phyloP scores from a whole-genome alignment of 1,140 invertebrate genomes.

The Drosophila erecta region DNA sequence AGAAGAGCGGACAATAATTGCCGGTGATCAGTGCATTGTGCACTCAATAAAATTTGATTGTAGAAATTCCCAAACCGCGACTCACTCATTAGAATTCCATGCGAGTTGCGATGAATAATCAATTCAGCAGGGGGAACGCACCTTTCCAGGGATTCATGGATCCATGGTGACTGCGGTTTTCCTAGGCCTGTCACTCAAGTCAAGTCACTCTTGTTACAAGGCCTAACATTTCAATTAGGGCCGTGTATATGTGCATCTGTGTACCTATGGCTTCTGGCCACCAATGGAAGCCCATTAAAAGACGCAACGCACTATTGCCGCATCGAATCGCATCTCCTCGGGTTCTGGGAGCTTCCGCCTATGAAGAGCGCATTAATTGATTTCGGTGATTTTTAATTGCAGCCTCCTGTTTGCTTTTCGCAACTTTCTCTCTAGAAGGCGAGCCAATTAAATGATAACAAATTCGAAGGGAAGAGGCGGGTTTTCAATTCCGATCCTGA shows the following conservation, averaged over 20 bases:
- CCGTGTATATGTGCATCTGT: slow-evolving; percentile 18
- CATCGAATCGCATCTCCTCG: slow-evolving; percentile 26
- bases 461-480: slow-evolving; percentile 53
- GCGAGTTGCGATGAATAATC: slow-evolving; percentile 4
- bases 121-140: slow-evolving; percentile 13
- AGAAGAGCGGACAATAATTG: slow-evolving; percentile 17
- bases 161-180: slow-evolving; percentile 27
- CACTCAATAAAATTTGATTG: slow-evolving; percentile 37
- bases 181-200: slow-evolving; percentile 56
- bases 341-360: slow-evolving; percentile 50
- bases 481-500: slow-evolving; percentile 44
- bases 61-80: slow-evolving; percentile 1
- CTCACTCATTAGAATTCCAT: slow-evolving; percentile 26
- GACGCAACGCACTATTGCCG: slow-evolving; percentile 34
- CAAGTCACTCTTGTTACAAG: slow-evolving; percentile 43
- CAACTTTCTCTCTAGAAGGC: slow-evolving; percentile 62
- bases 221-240: slow-evolving; percentile 72
- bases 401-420: slow-evolving; percentile 20
- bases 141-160: slow-evolving; percentile 23
- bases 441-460: slow-evolving; percentile 79
- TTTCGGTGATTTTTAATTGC: slow-evolving; percentile 63
- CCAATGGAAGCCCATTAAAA: slow-evolving; percentile 50
- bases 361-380: slow-evolving; percentile 55
- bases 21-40: slow-evolving; percentile 5
- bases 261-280: slow-evolving; percentile 54